These are phyloP conservation scores for Felis catus DNA, from an alignment of 2,113 vertebrate species.

Conservation along the genomic window F.catus_Fca126_mat1.0 CM031415.1:103936001-103936500, in stretches of 20 bases:
- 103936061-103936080: not conserved
- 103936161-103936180: too few relatives aligned
- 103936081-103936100: not conserved
- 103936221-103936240: too few relatives aligned
- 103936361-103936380: fast-evolving
- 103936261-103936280: too few relatives aligned
- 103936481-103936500: not conserved
- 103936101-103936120: not conserved
- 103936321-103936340: too few relatives aligned
- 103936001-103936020: not conserved
- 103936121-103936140: not conserved
- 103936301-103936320: too few relatives aligned
- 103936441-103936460: not conserved
- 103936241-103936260: too few relatives aligned
- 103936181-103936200: too few relatives aligned
- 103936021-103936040: not conserved
- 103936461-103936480: not conserved
- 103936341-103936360: too few relatives aligned
- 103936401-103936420: not conserved
- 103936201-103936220: too few relatives aligned
- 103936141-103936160: not conserved
- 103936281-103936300: too few relatives aligned
- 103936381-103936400: not conserved
- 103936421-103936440: not conserved
- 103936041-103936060: not conserved